These are phyloP conservation scores for Macrotis lagotis DNA, from an alignment of 2,113 vertebrate genomes.

Conservation along the genomic window DNA sequence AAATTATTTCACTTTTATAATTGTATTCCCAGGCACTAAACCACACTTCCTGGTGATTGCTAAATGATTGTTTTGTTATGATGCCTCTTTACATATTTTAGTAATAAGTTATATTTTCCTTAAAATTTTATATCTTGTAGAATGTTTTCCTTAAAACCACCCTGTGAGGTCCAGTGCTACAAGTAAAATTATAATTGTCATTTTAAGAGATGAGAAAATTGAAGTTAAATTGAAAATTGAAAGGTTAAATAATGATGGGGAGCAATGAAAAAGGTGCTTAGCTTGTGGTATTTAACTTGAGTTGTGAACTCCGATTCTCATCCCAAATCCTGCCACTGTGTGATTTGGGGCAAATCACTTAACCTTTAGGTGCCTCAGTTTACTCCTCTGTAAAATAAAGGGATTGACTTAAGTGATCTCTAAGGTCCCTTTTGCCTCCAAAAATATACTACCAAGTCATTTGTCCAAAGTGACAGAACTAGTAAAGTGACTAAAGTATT, in stretches of 20 bases:
- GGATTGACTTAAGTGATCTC: too few relatives aligned
- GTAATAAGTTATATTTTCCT: background rate
- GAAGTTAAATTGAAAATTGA: too few relatives aligned
- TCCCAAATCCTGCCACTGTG: too few relatives aligned
- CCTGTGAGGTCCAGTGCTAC: background rate
- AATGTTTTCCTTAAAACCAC: background rate
- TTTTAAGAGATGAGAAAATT: background rate
- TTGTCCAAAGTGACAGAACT: too few relatives aligned
- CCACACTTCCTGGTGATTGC: too few relatives aligned
- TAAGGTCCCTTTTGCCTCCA: too few relatives aligned
- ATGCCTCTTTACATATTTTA: background rate
- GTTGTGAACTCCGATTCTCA: too few relatives aligned
- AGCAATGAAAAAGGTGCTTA: background rate
- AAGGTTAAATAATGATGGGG: background rate
- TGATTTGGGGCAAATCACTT: too few relatives aligned
- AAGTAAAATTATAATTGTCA: background rate
- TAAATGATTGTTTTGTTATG: background rate
- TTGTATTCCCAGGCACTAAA: background rate
- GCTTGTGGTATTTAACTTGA: background rate
- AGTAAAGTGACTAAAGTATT: too few relatives aligned
- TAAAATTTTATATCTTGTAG: background rate
- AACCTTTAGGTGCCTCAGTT: too few relatives aligned
- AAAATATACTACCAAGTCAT: too few relatives aligned
- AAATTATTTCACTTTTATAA: background rate
- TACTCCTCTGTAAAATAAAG: too few relatives aligned